A percentile compares a stretch with the other conserved stretches of the same genome.
phyloP scores from a whole-genome alignment of 2,888 invertebrate genomes.

The Heliothis peltigera region DNA sequence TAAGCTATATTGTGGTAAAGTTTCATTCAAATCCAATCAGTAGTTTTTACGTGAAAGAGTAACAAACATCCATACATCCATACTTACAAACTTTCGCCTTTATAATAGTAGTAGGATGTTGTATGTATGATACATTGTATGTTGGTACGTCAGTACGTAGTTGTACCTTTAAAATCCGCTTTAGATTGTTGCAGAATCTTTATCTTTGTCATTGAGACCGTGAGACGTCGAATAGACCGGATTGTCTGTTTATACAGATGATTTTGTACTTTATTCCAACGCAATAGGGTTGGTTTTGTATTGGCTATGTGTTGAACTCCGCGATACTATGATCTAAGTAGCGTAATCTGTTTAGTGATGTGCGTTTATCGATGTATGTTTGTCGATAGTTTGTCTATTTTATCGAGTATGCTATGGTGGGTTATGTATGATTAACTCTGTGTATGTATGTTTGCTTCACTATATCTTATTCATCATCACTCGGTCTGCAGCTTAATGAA shows the following conservation, averaged over 20 bases:
- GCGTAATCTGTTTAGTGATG: slow-evolving; percentile 73
- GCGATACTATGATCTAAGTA: slow-evolving; percentile 68
- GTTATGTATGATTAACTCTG: too few relatives aligned
- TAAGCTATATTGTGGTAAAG: too few relatives aligned
- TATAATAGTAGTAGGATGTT: too few relatives aligned
- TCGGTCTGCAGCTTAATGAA: too few relatives aligned
- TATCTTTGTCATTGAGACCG: slow-evolving; percentile 51
- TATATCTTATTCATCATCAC: too few relatives aligned
- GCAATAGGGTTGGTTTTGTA: slow-evolving; percentile 19
- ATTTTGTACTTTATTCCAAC: slow-evolving; percentile 8
- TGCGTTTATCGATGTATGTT: slow-evolving; percentile 44
- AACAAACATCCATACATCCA: too few relatives aligned
- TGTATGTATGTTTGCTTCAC: not conserved
- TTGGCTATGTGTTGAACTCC: not conserved
- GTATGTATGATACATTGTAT: too few relatives aligned
- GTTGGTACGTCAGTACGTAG: not conserved
- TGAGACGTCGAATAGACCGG: slow-evolving; percentile 28
- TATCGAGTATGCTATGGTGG: too few relatives aligned
- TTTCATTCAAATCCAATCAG: too few relatives aligned
- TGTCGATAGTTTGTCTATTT: slow-evolving; percentile 39
- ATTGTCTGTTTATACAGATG: slow-evolving; percentile 8
- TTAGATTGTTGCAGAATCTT: slow-evolving; percentile 23
- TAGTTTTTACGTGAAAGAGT: too few relatives aligned
- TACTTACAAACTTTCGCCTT: too few relatives aligned
- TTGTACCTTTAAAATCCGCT: slow-evolving; percentile 15